These are phyloP conservation scores for Dendronephthya gigantea DNA, from an alignment of 64 coral and sea anemone genomes.

Conservation along the genomic window DNA sequence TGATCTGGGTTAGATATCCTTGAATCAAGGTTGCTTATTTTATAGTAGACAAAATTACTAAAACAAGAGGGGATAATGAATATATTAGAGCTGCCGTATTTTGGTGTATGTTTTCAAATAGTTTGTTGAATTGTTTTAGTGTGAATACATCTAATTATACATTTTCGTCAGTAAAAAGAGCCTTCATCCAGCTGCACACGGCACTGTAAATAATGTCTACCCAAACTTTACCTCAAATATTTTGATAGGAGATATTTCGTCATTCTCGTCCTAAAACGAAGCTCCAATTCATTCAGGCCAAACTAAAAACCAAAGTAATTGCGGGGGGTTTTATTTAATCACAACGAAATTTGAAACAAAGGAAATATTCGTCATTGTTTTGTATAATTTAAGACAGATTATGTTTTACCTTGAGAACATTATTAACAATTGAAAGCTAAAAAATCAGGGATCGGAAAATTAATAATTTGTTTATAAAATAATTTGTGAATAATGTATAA, in stretches of 20 bases:
- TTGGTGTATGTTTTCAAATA: neutral
- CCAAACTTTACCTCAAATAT: conserved; percentile 59
- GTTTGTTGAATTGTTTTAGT: no score
- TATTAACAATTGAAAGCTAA: conserved; percentile 15
- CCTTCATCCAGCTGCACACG: neutral
- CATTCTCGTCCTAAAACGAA: conserved; percentile 68
- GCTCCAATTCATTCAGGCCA: conserved; percentile 77
- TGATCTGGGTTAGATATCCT: conserved; percentile 99
- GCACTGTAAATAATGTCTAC: neutral
- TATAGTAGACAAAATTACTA: conserved; percentile 81
- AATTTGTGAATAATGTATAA: neutral
- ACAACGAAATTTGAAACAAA: neutral
- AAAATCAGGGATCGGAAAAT: neutral
- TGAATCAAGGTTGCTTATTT: conserved; percentile 92
- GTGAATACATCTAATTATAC: neutral
- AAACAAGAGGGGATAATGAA: neutral
- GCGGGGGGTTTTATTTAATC: no score
- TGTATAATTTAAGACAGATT: neutral
- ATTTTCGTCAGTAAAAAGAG: neutral
- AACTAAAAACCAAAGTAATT: conserved; percentile 40
- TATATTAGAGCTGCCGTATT: neutral
- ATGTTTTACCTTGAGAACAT: neutral
- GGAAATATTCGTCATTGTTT: neutral
- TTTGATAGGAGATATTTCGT: conserved; percentile 63
- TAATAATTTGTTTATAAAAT: no score